phyloP scores from a whole-genome alignment of 2,797 vertebrate species.

The Loris lydekkerianus region DNA sequence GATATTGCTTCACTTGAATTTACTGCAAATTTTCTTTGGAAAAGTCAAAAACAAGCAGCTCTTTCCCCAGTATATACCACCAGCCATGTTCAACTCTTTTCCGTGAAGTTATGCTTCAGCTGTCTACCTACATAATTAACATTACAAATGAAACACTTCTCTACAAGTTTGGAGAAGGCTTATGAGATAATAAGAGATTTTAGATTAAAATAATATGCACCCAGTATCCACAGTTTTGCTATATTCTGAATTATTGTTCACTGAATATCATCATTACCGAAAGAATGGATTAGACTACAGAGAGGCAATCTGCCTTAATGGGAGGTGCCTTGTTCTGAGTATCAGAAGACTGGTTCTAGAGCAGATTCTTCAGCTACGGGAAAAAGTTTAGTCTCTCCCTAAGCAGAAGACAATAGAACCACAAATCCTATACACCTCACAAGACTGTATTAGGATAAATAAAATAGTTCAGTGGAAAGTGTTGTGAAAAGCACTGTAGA shows the following conservation, averaged over 20 bases:
- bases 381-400: not conserved
- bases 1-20: not conserved
- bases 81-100: not conserved
- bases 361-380: not conserved
- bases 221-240: not conserved
- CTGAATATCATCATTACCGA: not conserved
- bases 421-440: not conserved
- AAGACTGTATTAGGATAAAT: not conserved
- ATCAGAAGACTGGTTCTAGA: not conserved
- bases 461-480: slow-evolving; percentile 26
- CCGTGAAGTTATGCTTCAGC: not conserved
- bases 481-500: slow-evolving; percentile 13
- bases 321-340: not conserved
- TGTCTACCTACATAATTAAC: not conserved
- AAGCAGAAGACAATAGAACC: not conserved
- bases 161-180: not conserved
- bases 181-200: not conserved
- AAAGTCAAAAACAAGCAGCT: not conserved
- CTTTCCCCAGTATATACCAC: not conserved
- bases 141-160: not conserved
- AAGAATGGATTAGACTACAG: not conserved
- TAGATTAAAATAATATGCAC: not conserved
- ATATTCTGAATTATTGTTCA: not conserved
- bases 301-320: not conserved
- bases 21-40: not conserved